Evolutionary conservation across 2,888 invertebrate genomes (phyloP), one percentile per base, ranked within the genome.

Genomic region (Epinotia nisella): DNA sequence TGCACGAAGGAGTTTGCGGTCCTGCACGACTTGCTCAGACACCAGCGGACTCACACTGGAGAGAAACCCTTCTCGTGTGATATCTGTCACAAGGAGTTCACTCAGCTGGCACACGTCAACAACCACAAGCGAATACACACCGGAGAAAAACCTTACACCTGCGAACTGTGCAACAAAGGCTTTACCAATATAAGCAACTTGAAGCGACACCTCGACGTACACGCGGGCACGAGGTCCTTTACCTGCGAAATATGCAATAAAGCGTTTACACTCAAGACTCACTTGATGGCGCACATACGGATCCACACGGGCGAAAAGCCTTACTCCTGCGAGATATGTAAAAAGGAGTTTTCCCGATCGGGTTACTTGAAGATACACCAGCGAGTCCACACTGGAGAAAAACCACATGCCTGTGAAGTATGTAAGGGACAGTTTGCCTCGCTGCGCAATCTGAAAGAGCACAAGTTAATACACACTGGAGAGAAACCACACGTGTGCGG

Each of bases 401-500:
- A 49, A 7, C 49, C 49, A 49, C n/a, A 49, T n/a, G 13, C n/a
- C 49, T 49, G 49, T 7, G 49, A 49, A 49, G 0, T 49, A 49
- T 49, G 49, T n/a, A 49, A 49, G 13, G 49, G 49, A n/a, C 49
- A 49, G 49, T 49, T 49, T 49, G 49, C 7, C 5, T 49, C 49
- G n/a, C 49, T 49, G 49, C 49, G 49, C 7, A 49, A 49, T n/a
- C n/a, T 49, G n/a, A 49, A 49, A 2, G n/a, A 15, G 4, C 49
- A 49, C 49, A 49, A 49, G n/a, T 49, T 49, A 1, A 49, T 49
- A n/a, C 49, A 49, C n/a, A 49, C 49, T 15, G 49, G 49, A 0
- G 49, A 49, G n/a, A 49, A 49, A n/a, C 49, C 49, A n/a, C n/a
- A 49, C 49, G n/a, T 49, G 49, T 49, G 49, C n/a, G 49, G 49